Conservation (phyloP, 2,888 invertebrate species). For the Tricholauxania praeusta region DNA sequence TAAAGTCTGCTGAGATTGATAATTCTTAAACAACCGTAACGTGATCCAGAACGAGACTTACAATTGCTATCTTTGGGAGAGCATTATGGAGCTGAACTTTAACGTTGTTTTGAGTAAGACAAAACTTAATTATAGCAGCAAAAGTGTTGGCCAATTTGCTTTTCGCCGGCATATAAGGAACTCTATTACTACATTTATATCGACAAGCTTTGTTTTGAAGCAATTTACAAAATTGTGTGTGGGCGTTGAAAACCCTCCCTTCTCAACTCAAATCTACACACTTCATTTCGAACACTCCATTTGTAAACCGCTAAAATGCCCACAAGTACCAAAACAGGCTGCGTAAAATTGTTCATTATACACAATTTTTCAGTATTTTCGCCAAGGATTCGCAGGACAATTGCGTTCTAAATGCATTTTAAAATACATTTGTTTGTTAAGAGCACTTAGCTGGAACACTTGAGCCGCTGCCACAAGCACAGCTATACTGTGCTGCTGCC, state of each 20-base stretch:
- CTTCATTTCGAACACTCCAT: slow-evolving; percentile 33
- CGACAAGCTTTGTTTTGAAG: too few relatives aligned
- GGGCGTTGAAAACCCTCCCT: slow-evolving; percentile 3
- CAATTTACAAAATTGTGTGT: neutral
- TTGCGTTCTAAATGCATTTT: slow-evolving; percentile 39
- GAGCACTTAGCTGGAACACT: slow-evolving; percentile 30
- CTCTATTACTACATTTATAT: too few relatives aligned
- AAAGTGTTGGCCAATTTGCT: too few relatives aligned
- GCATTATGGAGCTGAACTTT: too few relatives aligned
- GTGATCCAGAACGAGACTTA: too few relatives aligned
- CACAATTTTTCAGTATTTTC: neutral
- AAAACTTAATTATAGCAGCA: too few relatives aligned
- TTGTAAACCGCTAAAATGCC: slow-evolving; percentile 31
- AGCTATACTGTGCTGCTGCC: neutral
- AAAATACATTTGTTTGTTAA: slow-evolving; percentile 37
- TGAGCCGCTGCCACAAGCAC: slow-evolving; percentile 3
- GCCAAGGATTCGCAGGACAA: slow-evolving; percentile 34
- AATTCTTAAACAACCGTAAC: too few relatives aligned
- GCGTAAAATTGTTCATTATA: neutral
- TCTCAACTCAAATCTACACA: slow-evolving; percentile 11
- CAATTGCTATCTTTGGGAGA: too few relatives aligned
- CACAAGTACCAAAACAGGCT: slow-evolving; percentile 18
- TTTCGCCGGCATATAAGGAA: too few relatives aligned
- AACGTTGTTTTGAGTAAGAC: too few relatives aligned
- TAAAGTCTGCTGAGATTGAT: too few relatives aligned